phyloP scores from a whole-genome alignment of 2,888 invertebrate species.

The Euzetes globulus region DNA sequence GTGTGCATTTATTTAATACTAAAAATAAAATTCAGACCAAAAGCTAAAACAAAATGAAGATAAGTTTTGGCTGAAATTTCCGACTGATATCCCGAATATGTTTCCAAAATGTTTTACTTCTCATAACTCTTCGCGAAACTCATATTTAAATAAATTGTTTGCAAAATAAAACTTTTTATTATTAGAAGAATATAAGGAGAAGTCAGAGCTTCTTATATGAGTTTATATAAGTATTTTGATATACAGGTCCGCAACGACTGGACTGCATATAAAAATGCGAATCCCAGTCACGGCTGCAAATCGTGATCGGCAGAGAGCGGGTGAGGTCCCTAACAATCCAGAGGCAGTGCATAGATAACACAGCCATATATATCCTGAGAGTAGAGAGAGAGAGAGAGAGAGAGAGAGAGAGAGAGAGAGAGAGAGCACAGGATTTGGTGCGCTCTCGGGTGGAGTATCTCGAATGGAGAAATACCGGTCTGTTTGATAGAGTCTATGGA shows the following conservation, averaged over 20 bases:
- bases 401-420: no score
- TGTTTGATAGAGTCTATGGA: neutral
- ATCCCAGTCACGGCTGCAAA: neutral
- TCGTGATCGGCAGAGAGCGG: neutral
- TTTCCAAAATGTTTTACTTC: neutral
- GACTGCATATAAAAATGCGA: neutral
- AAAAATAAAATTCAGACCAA: neutral
- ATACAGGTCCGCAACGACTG: no score
- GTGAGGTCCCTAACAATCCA: neutral
- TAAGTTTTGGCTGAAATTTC: neutral
- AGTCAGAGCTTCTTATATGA: neutral
- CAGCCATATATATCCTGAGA: neutral
- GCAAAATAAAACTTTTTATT: neutral
- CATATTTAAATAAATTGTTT: neutral
- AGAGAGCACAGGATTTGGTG: no score
- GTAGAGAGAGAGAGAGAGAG: no score
- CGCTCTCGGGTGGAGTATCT: neutral
- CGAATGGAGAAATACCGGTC: neutral
- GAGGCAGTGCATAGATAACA: neutral
- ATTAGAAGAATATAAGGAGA: neutral
- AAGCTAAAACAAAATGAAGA: neutral
- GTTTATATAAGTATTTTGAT: no score
- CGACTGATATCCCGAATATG: neutral
- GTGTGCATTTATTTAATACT: neutral
- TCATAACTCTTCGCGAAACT: neutral